phyloP scores from a whole-genome alignment of 1,140 invertebrate species.

The Drosophila truncata region DNA sequence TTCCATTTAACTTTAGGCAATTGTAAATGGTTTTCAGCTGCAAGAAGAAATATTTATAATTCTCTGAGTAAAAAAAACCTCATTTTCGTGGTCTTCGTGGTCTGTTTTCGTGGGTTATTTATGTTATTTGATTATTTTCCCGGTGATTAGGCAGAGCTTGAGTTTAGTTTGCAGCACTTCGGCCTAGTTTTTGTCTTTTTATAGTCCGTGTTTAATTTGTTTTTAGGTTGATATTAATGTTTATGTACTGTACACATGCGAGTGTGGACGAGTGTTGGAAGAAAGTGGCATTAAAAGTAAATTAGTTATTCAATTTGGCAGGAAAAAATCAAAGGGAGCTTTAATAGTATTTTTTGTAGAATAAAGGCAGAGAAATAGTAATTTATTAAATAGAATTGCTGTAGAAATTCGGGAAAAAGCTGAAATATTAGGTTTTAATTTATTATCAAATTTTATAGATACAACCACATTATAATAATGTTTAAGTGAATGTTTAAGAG shows the following conservation, averaged over 20 bases:
- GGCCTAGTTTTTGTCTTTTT: constrained; percentile 31
- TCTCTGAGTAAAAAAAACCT: constrained; percentile 40
- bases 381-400: constrained; percentile 24
- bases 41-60: constrained; percentile 63
- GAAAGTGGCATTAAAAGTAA: constrained; percentile 77
- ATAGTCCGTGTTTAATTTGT: constrained; percentile 15
- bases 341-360: background rate
- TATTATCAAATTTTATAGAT: too few relatives aligned
- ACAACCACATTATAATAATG: too few relatives aligned
- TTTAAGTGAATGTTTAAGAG: background rate
- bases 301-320: constrained; percentile 52
- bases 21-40: constrained; percentile 49
- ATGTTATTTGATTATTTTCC: constrained; percentile 49
- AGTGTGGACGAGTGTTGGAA: constrained; percentile 35
- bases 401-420: background rate
- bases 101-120: constrained; percentile 40
- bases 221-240: constrained; percentile 35
- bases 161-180: constrained; percentile 44
- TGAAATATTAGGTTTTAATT: background rate
- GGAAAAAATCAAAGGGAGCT: background rate
- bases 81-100: constrained; percentile 30
- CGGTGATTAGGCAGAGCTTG: constrained; percentile 34
- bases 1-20: constrained; percentile 40
- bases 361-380: constrained; percentile 1
- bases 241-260: constrained; percentile 60